These are phyloP conservation scores for Eristalis arbustorum DNA, from an alignment of 2,888 invertebrate species.

Conservation along the genomic window DNA sequence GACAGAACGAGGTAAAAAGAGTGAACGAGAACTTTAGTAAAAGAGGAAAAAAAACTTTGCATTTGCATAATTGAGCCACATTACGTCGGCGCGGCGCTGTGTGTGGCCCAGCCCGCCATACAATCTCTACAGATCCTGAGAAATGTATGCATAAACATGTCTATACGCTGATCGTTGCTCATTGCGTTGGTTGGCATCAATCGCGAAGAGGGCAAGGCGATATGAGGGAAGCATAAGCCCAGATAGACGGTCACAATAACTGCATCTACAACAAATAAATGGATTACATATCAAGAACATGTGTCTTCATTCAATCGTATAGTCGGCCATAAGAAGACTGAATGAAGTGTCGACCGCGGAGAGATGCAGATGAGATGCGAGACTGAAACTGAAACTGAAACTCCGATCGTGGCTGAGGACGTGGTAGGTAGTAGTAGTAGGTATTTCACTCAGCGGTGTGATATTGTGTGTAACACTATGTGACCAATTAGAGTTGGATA, in stretches of 20 bases:
- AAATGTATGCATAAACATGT: slow-evolving; percentile 37
- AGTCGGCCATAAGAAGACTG: slow-evolving; percentile 13
- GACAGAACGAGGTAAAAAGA: neutral
- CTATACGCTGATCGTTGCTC: slow-evolving; percentile 10
- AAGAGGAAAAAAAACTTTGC: slow-evolving; percentile 48
- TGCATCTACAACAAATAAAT: slow-evolving; percentile 56
- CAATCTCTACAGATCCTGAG: slow-evolving; percentile 60
- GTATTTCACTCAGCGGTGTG: slow-evolving; percentile 40
- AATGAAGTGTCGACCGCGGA: slow-evolving; percentile 14
- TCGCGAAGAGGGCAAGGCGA: slow-evolving; percentile 4
- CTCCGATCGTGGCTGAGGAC: neutral
- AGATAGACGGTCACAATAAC: slow-evolving; percentile 26
- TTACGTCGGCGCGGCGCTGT: slow-evolving; percentile 55
- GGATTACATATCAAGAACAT: slow-evolving; percentile 57
- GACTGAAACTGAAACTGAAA: neutral
- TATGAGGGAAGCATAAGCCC: neutral
- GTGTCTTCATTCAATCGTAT: slow-evolving; percentile 61
- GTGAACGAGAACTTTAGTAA: slow-evolving; percentile 26
- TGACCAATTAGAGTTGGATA: slow-evolving; percentile 67
- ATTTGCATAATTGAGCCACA: slow-evolving; percentile 70
- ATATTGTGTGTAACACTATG: slow-evolving; percentile 59
- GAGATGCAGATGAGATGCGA: slow-evolving; percentile 33
- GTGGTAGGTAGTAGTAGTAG: neutral
- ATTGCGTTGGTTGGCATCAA: slow-evolving; percentile 37
- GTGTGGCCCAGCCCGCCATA: slow-evolving; percentile 53